Conservation (phyloP, 2,797 vertebrate genomes). For the Arnoldichthys spilopterus region DNA sequence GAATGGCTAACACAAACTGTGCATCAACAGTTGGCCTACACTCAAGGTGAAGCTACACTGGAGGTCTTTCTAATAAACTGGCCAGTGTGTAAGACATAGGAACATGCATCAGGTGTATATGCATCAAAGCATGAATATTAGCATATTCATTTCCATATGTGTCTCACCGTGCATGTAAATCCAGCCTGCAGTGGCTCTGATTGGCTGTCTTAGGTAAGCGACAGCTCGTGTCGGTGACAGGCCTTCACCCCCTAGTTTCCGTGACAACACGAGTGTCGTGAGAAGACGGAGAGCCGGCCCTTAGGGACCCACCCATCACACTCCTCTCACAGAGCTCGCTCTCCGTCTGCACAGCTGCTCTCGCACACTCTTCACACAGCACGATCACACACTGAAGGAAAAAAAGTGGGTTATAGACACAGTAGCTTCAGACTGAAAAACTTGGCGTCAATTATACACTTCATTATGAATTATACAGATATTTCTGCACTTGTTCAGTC, state of each 20-base stretch:
- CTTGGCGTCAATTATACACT: background rate
- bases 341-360: slow-evolving; percentile 6
- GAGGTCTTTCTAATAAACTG: background rate
- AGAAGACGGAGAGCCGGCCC: background rate
- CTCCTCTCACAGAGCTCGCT: background rate
- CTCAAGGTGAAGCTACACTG: too few relatives aligned
- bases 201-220: background rate
- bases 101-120: background rate
- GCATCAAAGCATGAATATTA: background rate
- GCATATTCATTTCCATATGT: slow-evolving; percentile 4
- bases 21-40: background rate
- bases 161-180: background rate
- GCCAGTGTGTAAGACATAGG: background rate
- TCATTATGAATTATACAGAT: background rate
- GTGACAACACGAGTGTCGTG: slow-evolving; percentile 15
- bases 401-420: slow-evolving; percentile 5
- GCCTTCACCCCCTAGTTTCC: slow-evolving; percentile 12
- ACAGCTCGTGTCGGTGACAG: slow-evolving; percentile 2
- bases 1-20: background rate
- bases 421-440: background rate
- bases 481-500: background rate
- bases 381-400: slow-evolving; percentile 5
- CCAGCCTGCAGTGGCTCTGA: background rate
- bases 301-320: slow-evolving; percentile 4
- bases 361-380: background rate